These are phyloP conservation scores for Arbacia lixula DNA, from an alignment of 53 echinoderm and acorn worm species.

Conservation along the genomic window DNA sequence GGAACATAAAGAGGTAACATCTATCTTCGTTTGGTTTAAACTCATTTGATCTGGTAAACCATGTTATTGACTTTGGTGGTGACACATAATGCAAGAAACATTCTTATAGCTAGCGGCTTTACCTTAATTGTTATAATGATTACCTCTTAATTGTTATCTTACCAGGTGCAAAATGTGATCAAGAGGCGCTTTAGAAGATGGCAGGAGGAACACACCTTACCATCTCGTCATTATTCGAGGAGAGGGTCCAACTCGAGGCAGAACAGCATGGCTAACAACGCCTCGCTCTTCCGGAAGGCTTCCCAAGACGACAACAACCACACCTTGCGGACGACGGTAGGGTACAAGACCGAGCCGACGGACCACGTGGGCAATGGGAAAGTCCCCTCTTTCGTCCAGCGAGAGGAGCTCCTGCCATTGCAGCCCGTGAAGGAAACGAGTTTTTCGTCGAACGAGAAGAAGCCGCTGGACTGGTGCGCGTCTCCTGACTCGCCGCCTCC, in stretches of 20 bases:
- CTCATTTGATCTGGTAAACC: too few relatives aligned
- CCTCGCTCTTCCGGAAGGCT: slow-evolving; percentile 14
- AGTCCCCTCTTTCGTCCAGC: slow-evolving; percentile 59
- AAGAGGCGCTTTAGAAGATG: slow-evolving; percentile 73
- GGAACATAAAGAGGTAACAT: too few relatives aligned
- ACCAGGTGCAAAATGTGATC: slow-evolving; percentile 78
- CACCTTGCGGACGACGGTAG: not conserved
- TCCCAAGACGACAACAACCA: slow-evolving; percentile 1
- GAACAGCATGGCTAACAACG: slow-evolving; percentile 67
- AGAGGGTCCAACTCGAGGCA: slow-evolving; percentile 71
- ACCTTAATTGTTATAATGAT: too few relatives aligned
- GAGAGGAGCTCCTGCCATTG: slow-evolving; percentile 74
- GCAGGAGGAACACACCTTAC: slow-evolving; percentile 77
- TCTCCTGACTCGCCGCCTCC: not conserved
- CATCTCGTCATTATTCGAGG: slow-evolving; percentile 67
- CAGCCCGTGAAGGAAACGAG: slow-evolving; percentile 48
- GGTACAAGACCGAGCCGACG: not conserved
- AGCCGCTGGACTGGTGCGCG: slow-evolving; percentile 16
- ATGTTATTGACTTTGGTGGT: too few relatives aligned
- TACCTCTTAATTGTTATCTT: not conserved
- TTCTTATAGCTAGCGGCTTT: too few relatives aligned
- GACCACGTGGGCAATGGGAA: slow-evolving; percentile 55
- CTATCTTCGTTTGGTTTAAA: too few relatives aligned
- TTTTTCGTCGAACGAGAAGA: not conserved
- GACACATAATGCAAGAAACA: too few relatives aligned